Conservation (phyloP, 2,888 invertebrate species). For the Lasioglossum figueresi region DNA sequence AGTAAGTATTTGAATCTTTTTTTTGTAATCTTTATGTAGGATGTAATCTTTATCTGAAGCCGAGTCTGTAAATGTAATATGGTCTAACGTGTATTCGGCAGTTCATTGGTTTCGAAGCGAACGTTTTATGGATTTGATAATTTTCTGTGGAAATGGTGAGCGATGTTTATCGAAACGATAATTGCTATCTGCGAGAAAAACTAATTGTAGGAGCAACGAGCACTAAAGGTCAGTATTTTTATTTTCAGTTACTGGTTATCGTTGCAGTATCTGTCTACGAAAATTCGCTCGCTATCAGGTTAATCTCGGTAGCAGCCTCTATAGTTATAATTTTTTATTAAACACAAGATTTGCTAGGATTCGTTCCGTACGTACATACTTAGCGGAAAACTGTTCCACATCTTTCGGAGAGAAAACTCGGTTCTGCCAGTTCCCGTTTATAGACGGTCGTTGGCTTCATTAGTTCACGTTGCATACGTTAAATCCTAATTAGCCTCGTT, state of each 20-base stretch:
- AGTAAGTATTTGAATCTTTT: too few species aligned
- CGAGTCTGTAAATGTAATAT: too few species aligned
- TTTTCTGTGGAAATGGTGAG: background rate
- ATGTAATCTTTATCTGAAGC: too few species aligned
- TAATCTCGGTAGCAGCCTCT: background rate
- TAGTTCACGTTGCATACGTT: constrained; percentile 68
- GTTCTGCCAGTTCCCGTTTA: constrained; percentile 48
- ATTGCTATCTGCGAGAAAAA: background rate
- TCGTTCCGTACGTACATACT: constrained; percentile 33
- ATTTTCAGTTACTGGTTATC: background rate
- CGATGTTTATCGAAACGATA: background rate
- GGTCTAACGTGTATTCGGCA: background rate
- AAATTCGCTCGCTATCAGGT: background rate
- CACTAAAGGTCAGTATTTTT: background rate
- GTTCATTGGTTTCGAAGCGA: background rate
- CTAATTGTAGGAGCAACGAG: background rate
- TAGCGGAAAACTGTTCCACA: constrained; percentile 40
- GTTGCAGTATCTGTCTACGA: background rate
- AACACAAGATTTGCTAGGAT: background rate
- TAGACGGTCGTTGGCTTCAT: constrained; percentile 66
- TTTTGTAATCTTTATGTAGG: too few species aligned
- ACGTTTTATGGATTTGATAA: background rate
- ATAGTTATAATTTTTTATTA: background rate
- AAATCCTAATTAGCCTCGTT: constrained; percentile 72
- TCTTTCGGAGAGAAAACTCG: constrained; percentile 43